Evolutionary conservation across 1,140 invertebrate species (phyloP).

Genomic region (Bombus confusus): DNA sequence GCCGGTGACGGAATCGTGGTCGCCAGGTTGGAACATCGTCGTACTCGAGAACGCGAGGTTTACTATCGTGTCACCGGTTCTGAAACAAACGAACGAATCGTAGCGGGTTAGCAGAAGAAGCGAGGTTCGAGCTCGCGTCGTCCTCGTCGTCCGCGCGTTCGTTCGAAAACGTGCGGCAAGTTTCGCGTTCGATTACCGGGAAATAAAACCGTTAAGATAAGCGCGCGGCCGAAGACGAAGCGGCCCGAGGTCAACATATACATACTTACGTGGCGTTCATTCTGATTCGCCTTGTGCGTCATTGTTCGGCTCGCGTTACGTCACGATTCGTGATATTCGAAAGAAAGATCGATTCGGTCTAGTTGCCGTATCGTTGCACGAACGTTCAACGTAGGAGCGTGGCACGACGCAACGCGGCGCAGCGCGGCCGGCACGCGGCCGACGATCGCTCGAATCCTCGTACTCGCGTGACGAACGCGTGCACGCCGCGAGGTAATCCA

Average conservation of each 20-base stretch:
- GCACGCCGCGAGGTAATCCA: not conserved
- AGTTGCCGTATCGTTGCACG: slow-evolving; percentile 13
- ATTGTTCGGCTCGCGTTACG: not conserved
- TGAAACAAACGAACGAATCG: slow-evolving; percentile 22
- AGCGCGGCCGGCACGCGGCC: not conserved
- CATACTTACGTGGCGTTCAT: slow-evolving; percentile 2
- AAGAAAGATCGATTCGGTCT: slow-evolving; percentile 33
- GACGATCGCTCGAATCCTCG: not conserved
- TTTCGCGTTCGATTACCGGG: not conserved
- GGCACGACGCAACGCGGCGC: not conserved
- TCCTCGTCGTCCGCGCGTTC: too few relatives aligned
- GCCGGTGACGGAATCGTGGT: not conserved
- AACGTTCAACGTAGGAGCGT: not conserved
- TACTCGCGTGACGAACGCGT: not conserved
- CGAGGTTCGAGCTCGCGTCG: too few relatives aligned
- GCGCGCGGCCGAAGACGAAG: not conserved
- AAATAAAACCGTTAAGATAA: not conserved
- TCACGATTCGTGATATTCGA: slow-evolving; percentile 11
- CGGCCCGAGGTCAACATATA: not conserved
- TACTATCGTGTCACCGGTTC: not conserved
- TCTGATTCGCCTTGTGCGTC: slow-evolving; percentile 4
- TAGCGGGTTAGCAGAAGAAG: too few relatives aligned
- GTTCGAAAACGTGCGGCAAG: too few relatives aligned
- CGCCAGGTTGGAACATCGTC: not conserved
- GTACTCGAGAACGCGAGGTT: not conserved